A percentile compares a stretch with the other conserved stretches of the same genome.
Conservation (phyloP, 2,888 invertebrate genomes). For the Machimus atricapillus region DNA sequence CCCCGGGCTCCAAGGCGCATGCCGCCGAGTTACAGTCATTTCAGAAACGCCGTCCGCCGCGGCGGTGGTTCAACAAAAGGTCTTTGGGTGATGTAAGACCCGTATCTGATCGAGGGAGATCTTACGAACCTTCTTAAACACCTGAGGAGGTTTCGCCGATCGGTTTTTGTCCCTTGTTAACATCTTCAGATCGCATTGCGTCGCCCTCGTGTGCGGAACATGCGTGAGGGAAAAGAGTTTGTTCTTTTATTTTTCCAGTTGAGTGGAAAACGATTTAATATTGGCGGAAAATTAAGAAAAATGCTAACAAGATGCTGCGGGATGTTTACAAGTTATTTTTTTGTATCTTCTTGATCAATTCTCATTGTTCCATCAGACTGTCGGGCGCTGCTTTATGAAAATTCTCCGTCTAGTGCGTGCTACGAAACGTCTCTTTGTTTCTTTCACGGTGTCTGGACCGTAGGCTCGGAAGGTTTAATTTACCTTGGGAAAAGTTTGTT, state of each 20-base stretch:
- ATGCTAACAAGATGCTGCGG: background rate
- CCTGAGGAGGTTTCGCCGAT: background rate
- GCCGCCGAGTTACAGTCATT: background rate
- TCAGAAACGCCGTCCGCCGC: background rate
- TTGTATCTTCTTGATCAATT: background rate
- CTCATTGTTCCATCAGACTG: background rate
- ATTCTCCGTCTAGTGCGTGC: background rate
- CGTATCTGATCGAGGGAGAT: background rate
- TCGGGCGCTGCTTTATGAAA: background rate
- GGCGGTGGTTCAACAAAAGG: constrained; percentile 24
- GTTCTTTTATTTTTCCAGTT: background rate
- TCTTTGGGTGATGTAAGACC: constrained; percentile 3
- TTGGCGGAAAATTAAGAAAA: background rate
- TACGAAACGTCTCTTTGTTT: constrained; percentile 8
- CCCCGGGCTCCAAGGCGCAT: background rate
- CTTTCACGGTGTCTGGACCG: background rate
- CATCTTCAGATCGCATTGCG: background rate
- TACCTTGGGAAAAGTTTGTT: background rate
- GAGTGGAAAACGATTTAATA: background rate
- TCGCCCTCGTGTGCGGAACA: background rate
- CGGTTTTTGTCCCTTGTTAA: background rate
- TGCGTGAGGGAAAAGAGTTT: background rate
- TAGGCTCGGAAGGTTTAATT: background rate
- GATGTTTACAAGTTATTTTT: constrained; percentile 1
- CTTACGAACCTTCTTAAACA: background rate